Evolutionary conservation across 2,797 vertebrate genomes (phyloP), one percentile per base, ranked within the genome.

Genomic region (Siniperca scherzeri): DNA sequence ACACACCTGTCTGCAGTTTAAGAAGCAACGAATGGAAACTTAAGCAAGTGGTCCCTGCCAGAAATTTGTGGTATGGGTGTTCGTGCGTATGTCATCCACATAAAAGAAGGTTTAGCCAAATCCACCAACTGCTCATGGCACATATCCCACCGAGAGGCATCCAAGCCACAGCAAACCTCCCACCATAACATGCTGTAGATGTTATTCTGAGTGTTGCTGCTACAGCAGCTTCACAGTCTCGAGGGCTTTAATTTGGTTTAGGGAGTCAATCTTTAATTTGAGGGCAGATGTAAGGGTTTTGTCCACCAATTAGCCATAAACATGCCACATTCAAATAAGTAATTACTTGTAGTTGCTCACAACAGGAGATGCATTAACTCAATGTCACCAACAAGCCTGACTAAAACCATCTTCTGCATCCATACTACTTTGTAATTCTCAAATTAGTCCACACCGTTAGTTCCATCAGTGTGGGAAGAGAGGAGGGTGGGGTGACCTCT

Each of bases 81-180:
- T 89, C 22, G 13, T 90, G 86, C 12, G 21, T 80, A 80, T 91
- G 82, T 84, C 87, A 82, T 92, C 84, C 77, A 90, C 89, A 93
- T 90, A 90, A 90, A 90, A 80, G 73, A 88, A 81, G 80, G 71
- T 92, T 92, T 88, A 86, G 78, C 87, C 82, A 90, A 93, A 88
- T 94, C 89, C 86, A 73, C 81, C 76, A 78, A 84, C 83, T 84
- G 78, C 79, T 84, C 71, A 81, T 87, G 90, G 89, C 89, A 84
- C 67, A 81, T 66, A 80, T 85, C 83, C 89, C 81, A 73, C 70
- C 25, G 40, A 44, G 56, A 86, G 82, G 78, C 84, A 81, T 89
- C 89, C 82, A 92, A 91, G 85, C 89, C 90, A 70, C 90, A 92
- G 77, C 74, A 86, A 93, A 90, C 80, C 82, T 92, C 85, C 89